A percentile compares a stretch with the other conserved stretches of the same genome.
phyloP scores from a whole-genome alignment of 2,797 vertebrate species.

The Euphonia xanthogaster region DNA sequence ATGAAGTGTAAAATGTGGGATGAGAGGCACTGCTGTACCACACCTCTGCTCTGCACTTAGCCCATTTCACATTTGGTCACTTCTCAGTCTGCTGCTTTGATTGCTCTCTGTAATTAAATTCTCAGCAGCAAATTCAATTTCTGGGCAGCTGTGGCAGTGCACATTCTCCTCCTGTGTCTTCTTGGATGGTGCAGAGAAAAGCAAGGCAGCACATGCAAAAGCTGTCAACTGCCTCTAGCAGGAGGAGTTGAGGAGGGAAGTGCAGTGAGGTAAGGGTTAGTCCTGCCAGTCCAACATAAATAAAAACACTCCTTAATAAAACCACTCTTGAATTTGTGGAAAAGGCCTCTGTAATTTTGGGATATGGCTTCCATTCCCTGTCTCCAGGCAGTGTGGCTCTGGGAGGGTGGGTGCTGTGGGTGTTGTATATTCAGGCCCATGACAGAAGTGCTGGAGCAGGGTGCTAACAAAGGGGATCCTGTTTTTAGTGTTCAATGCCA shows the following conservation, averaged over 20 bases:
- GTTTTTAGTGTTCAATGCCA: neutral
- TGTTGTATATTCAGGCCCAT: neutral
- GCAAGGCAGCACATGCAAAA: neutral
- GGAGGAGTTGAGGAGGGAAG: neutral
- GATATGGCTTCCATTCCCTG: neutral
- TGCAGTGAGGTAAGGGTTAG: neutral
- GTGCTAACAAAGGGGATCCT: neutral
- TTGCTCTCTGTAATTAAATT: neutral
- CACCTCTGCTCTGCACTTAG: neutral
- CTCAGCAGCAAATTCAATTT: neutral
- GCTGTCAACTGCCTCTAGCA: neutral
- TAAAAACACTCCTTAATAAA: neutral
- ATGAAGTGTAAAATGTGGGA: neutral
- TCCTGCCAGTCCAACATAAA: neutral
- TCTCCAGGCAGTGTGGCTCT: neutral
- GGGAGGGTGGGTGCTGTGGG: neutral
- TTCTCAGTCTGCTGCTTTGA: neutral
- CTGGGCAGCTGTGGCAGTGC: neutral
- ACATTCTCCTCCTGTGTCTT: neutral
- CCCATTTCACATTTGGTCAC: neutral
- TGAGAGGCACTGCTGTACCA: neutral
- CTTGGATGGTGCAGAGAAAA: neutral
- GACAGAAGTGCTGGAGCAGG: neutral
- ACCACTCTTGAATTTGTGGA: neutral
- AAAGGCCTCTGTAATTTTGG: neutral